Evolutionary conservation across 1,140 invertebrate species (phyloP).

Genomic region (Nylanderia fulva): DNA sequence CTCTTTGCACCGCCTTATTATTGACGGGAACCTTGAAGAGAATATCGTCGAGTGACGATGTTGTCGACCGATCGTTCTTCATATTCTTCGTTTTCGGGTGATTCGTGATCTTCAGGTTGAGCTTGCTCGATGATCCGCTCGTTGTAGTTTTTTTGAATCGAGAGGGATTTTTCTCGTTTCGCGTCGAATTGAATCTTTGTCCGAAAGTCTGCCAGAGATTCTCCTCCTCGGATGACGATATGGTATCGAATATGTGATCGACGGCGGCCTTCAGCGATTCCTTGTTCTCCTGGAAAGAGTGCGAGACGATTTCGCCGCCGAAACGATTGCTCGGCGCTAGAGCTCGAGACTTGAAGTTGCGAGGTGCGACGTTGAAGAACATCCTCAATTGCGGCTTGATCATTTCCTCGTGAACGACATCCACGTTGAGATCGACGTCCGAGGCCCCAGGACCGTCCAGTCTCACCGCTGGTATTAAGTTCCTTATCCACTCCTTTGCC

Average conservation of each 20-base stretch:
- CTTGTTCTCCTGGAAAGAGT: background rate
- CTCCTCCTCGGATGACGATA: background rate
- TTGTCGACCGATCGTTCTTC: background rate
- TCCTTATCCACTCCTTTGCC: slow-evolving; percentile 6
- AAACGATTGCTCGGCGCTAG: background rate
- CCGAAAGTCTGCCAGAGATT: background rate
- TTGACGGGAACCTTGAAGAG: background rate
- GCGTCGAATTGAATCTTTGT: background rate
- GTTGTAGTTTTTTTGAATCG: no score
- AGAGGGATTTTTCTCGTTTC: background rate
- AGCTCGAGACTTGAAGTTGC: background rate
- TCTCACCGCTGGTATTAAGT: background rate
- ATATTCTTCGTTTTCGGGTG: background rate
- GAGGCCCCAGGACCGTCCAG: slow-evolving; percentile 40
- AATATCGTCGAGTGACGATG: background rate
- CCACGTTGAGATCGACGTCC: slow-evolving; percentile 45
- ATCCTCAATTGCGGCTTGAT: background rate
- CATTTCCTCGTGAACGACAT: slow-evolving; percentile 3
- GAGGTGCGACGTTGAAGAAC: background rate
- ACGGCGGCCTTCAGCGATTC: slow-evolving; percentile 10
- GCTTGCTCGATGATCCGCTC: no score
- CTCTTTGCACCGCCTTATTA: background rate
- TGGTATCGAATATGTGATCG: background rate
- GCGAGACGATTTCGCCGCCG: background rate
- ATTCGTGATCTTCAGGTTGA: background rate